These are phyloP conservation scores for Drosophila fuyamai DNA, from an alignment of 1,140 invertebrate genomes.

Conservation along the genomic window DNA sequence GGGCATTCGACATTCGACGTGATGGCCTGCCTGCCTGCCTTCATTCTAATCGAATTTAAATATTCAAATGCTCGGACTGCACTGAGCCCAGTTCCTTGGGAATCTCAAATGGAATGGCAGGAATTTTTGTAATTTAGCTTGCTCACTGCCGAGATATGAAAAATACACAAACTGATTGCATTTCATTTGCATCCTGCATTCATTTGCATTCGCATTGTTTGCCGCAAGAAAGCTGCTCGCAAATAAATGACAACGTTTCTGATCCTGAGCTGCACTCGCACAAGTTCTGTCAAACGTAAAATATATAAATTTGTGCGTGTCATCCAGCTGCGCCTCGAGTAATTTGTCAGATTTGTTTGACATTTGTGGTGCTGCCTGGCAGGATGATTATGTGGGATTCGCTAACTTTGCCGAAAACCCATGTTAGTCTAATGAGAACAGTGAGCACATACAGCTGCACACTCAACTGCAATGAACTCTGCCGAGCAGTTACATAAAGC, in stretches of 20 bases:
- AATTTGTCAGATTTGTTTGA: conserved; percentile 76
- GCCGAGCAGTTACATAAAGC: not conserved
- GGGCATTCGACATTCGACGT: not conserved
- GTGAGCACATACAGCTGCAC: conserved; percentile 4
- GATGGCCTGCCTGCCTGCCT: conserved; percentile 15
- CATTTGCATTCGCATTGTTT: conserved; percentile 58
- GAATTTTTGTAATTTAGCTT: conserved; percentile 46
- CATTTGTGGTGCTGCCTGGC: conserved; percentile 39
- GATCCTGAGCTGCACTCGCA: conserved; percentile 15
- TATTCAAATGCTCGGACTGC: conserved; percentile 49
- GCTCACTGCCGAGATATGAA: conserved; percentile 41
- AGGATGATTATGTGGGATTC: conserved; percentile 28
- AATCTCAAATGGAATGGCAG: conserved; percentile 40
- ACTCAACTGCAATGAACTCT: not conserved
- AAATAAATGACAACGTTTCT: conserved; percentile 58
- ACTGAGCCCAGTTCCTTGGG: conserved; percentile 21
- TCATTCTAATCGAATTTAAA: conserved; percentile 62
- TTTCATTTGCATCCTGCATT: conserved; percentile 51
- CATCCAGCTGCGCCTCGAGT: conserved; percentile 45
- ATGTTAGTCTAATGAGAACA: conserved; percentile 42
- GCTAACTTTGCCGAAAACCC: conserved; percentile 26
- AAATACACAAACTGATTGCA: conserved; percentile 54
- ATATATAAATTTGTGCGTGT: conserved; percentile 60
- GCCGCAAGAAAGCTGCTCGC: conserved; percentile 48
- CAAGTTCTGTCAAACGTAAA: conserved; percentile 57